phyloP scores from a whole-genome alignment of 2,113 vertebrate species.

The Xiphophorus maculatus region DNA sequence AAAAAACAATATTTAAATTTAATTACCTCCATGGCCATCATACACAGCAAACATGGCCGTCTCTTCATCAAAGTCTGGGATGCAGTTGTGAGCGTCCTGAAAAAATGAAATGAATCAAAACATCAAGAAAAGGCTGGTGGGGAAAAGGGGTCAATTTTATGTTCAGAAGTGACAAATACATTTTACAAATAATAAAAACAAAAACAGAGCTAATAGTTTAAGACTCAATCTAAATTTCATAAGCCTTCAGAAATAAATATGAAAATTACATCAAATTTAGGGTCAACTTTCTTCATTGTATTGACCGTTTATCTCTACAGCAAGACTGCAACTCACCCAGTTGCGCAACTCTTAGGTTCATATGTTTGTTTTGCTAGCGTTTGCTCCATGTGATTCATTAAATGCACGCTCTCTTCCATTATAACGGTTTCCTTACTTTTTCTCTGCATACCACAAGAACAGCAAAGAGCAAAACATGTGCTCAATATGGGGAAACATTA shows the following conservation, averaged over 20 bases:
- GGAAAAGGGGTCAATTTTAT: too few species aligned
- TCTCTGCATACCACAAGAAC: not conserved
- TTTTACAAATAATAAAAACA: too few species aligned
- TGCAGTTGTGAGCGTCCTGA: slow-evolving; percentile 99
- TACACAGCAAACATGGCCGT: slow-evolving; percentile 98
- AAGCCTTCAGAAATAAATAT: too few species aligned
- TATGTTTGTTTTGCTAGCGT: not conserved
- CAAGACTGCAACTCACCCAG: not conserved
- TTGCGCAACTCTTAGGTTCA: not conserved
- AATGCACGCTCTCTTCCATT: not conserved
- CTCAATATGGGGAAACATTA: not conserved
- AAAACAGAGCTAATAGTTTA: too few species aligned
- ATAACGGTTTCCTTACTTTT: not conserved
- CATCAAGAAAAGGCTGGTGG: not conserved
- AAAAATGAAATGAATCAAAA: slow-evolving; percentile 35
- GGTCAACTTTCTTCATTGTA: too few species aligned
- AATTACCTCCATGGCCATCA: slow-evolving; percentile 96
- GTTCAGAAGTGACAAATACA: too few species aligned
- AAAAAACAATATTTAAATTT: not conserved
- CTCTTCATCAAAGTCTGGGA: slow-evolving; percentile 92
- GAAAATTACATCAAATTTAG: too few species aligned
- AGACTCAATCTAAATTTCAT: too few species aligned
- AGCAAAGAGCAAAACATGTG: not conserved
- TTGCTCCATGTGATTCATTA: not conserved
- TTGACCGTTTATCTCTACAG: not conserved